phyloP scores from a whole-genome alignment of 2,113 vertebrate genomes.

The Rhinopithecus roxellana region DNA sequence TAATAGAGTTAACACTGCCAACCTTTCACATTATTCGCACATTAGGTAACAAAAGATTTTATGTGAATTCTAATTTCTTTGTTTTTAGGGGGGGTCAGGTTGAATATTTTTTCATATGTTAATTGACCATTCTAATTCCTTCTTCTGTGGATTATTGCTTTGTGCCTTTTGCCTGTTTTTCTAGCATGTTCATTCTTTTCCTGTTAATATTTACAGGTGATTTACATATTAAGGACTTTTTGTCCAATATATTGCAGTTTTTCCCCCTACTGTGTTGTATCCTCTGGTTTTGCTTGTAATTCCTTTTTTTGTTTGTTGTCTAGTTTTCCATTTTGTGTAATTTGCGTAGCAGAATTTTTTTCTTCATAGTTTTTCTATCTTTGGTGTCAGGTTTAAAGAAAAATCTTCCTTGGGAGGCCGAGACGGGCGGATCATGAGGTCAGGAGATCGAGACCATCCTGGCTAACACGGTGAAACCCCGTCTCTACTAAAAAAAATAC shows the following conservation, averaged over 20 bases:
- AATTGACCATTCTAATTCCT: not conserved
- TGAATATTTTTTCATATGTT: not conserved
- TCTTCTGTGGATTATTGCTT: not conserved
- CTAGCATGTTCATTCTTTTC: not conserved
- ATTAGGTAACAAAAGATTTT: slow-evolving; percentile 13
- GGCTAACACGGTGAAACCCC: too few relatives aligned
- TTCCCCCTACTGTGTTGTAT: not conserved
- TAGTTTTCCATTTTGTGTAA: slow-evolving; percentile 24
- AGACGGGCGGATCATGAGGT: too few relatives aligned
- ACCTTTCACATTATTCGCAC: not conserved
- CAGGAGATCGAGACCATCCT: too few relatives aligned
- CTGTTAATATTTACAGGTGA: not conserved
- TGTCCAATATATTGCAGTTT: not conserved
- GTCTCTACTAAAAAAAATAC: too few relatives aligned
- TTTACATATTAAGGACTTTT: not conserved
- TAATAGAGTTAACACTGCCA: not conserved
- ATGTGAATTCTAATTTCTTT: slow-evolving; percentile 14
- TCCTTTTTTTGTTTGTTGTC: not conserved
- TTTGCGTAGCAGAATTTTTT: not conserved
- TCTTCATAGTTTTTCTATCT: slow-evolving; percentile 4
- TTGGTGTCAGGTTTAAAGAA: not conserved
- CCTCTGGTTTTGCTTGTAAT: not conserved
- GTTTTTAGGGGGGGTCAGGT: not conserved
- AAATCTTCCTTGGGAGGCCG: not conserved
- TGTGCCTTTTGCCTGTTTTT: slow-evolving; percentile 26